phyloP scores from a whole-genome alignment of 2,888 invertebrate genomes.

The Colletes collaris region DNA sequence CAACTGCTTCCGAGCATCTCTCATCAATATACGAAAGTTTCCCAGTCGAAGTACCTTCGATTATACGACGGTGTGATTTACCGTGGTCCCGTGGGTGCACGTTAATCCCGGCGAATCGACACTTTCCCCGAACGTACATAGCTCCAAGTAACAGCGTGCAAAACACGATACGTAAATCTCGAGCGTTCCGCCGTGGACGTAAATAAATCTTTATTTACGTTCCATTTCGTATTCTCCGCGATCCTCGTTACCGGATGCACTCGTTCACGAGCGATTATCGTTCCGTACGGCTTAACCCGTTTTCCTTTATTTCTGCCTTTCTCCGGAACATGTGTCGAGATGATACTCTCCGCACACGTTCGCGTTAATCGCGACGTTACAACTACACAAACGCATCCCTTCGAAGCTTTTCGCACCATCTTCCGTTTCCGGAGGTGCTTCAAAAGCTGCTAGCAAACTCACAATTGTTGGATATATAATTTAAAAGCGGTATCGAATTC shows the following conservation, averaged over 20 bases:
- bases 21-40: neutral
- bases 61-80: conserved; percentile 38
- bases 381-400: too few species aligned
- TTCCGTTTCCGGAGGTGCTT: too few species aligned
- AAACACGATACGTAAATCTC: conserved; percentile 27
- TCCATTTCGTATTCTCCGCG: conserved; percentile 20
- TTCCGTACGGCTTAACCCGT: neutral
- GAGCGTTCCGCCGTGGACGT: neutral
- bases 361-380: too few species aligned
- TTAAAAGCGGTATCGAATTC: too few species aligned
- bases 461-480: too few species aligned
- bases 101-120: conserved; percentile 45
- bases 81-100: conserved; percentile 17
- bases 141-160: conserved; percentile 4
- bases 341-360: too few species aligned
- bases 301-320: neutral
- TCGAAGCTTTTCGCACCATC: too few species aligned
- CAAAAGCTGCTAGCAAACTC: too few species aligned
- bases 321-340: too few species aligned
- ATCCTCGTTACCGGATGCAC: conserved; percentile 17
- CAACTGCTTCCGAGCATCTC: neutral
- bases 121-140: conserved; percentile 16
- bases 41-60: conserved; percentile 5
- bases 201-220: conserved; percentile 43
- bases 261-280: conserved; percentile 19